Evolutionary conservation across 2,888 invertebrate species (phyloP), one percentile per base, ranked within the genome.

Genomic region (Dryobota labecula): DNA sequence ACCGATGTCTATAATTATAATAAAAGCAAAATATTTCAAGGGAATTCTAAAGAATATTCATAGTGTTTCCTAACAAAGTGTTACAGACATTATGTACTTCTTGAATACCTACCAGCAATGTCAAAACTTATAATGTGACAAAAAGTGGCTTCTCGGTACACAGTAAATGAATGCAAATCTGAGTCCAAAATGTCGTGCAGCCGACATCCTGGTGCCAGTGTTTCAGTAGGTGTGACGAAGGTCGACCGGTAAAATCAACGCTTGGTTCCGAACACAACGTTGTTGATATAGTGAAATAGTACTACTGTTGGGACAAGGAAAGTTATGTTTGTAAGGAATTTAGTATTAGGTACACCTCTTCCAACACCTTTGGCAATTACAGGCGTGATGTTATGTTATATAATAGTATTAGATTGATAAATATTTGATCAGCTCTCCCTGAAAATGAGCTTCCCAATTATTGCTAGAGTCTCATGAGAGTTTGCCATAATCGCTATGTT

Each of bases 171-270:
- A 91, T 90, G 88, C 86, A 88, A 91, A 92, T 90, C 82, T 80
- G 82, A 88, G 85, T 88, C 89, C 90, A 91, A 93, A 90, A 91
- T 91, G 90, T 92, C 91, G 90, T 90, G 91, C 88, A 87, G 83
- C 76, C 84, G 70, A 90, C 90, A 94, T 95, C 94, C 94, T 94
- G 94, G 89, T 93, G 79, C 84, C 88, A 87, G 87, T 87, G 87
- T 89, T 86, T 89, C 90, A 90, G 94, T 93, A 87, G 94, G 94
- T 90, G 94, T 90, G 90, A 84, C 89, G 93, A 94, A 95, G 94
- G 94, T 85, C 94, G 87, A 60, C 93, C 77, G 83, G 90, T 92
- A 89, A 86, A 76, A 62, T 62, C 53, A 57, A 57, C 64, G 70
- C 74, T 74, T 65, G 70, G 27, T 49, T 67, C 51, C 45, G 38